Conservation (phyloP, 2,888 invertebrate genomes). For the Dexiosoma caninum region DNA sequence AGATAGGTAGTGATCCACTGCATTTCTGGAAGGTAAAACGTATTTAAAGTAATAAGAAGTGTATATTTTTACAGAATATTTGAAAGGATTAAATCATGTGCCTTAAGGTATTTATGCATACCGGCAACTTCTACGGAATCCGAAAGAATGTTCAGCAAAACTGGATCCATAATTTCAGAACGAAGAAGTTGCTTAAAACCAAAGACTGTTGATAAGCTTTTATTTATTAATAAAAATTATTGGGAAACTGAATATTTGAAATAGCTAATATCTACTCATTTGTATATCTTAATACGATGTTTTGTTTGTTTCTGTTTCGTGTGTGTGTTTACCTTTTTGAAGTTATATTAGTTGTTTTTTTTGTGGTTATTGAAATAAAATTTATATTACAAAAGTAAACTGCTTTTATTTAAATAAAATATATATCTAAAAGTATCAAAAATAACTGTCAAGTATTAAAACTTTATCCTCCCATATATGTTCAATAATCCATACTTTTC, state of each 20-base stretch:
- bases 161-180: conserved; percentile 10
- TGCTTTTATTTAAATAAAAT: background rate
- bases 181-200: conserved; percentile 17
- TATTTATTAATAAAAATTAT: conserved; percentile 6
- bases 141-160: conserved; percentile 41
- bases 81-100: too few species aligned
- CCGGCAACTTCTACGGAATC: conserved; percentile 27
- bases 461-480: background rate
- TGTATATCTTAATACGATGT: background rate
- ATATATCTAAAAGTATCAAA: background rate
- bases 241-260: background rate
- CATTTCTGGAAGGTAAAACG: too few species aligned
- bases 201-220: background rate
- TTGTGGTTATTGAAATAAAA: background rate
- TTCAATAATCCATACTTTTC: background rate
- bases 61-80: too few species aligned
- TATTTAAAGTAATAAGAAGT: too few species aligned
- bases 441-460: background rate
- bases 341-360: background rate
- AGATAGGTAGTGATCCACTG: too few species aligned
- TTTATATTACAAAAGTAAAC: background rate
- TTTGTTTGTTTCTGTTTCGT: background rate
- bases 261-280: background rate
- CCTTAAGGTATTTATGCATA: too few species aligned
- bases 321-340: background rate